Evolutionary conservation across 2,797 vertebrate species (phyloP).

Genomic region (Phalanger gymnotis): DNA sequence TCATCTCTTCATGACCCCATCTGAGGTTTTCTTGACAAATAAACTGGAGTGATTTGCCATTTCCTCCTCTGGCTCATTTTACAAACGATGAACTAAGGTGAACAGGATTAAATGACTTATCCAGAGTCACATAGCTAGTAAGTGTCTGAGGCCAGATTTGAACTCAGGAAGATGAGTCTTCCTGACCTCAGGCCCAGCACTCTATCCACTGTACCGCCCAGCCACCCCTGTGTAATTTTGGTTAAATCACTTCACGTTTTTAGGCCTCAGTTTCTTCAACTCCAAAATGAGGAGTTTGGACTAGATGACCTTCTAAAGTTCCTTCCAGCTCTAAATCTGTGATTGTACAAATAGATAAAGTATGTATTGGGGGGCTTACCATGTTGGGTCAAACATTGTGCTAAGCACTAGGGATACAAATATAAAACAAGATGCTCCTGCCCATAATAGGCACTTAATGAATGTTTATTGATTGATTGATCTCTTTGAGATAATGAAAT

Average conservation of each 20-base stretch:
- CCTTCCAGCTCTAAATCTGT: background rate
- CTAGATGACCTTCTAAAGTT: background rate
- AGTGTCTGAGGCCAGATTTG: background rate
- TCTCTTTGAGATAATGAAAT: background rate
- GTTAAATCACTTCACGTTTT: background rate
- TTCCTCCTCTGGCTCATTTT: too few species aligned
- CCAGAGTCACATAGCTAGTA: too few species aligned
- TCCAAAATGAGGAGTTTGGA: background rate
- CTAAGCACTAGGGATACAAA: background rate
- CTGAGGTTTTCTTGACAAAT: background rate
- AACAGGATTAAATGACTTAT: too few species aligned
- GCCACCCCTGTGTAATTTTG: background rate
- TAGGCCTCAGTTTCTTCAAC: background rate
- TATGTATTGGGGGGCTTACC: background rate
- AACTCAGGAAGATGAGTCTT: background rate
- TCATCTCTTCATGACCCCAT: background rate
- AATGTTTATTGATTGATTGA: background rate
- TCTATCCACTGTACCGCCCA: background rate
- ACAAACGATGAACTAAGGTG: too few species aligned
- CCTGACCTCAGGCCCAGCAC: too few species aligned
- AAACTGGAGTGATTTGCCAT: too few species aligned
- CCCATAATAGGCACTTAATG: background rate
- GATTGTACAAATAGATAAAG: background rate
- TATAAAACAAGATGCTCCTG: background rate
- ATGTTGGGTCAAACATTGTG: rapidly evolving